phyloP scores from a whole-genome alignment of 1,140 invertebrate species.

The Aplysia californica region DNA sequence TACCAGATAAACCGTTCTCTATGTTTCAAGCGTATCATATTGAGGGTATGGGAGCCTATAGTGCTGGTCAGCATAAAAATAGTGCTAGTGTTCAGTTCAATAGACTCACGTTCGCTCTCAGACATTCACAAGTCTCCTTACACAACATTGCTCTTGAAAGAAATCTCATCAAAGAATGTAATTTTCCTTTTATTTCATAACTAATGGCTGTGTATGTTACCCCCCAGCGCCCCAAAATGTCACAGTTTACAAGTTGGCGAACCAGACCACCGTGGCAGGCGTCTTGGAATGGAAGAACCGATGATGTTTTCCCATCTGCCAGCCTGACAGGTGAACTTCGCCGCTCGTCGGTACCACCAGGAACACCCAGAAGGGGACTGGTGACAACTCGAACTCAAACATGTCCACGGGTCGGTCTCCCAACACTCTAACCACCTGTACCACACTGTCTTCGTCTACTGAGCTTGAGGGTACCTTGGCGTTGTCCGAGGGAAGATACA shows the following conservation, averaged over 20 bases:
- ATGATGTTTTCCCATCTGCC: constrained; percentile 34
- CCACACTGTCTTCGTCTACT: constrained; percentile 22
- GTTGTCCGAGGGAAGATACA: constrained; percentile 34
- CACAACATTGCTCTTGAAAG: no score
- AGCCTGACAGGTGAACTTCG: constrained; percentile 33
- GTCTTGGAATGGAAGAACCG: constrained; percentile 30
- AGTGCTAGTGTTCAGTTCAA: background rate
- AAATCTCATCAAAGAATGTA: background rate
- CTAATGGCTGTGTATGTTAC: background rate
- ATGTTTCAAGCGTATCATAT: no score
- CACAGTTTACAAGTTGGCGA: constrained; percentile 28
- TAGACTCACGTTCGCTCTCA: no score
- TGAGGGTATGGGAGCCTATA: no score
- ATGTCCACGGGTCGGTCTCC: constrained; percentile 28
- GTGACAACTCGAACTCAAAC: constrained; percentile 29
- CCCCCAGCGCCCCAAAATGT: background rate
- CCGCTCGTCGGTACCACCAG: constrained; percentile 30
- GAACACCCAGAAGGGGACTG: constrained; percentile 35
- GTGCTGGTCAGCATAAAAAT: no score
- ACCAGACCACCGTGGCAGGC: constrained; percentile 19
- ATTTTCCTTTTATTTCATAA: background rate
- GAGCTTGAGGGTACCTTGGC: constrained; percentile 20
- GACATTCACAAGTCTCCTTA: no score
- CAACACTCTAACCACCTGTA: constrained; percentile 24
- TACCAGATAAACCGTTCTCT: no score